Conservation (phyloP, 1,140 invertebrate genomes). For the Papilio polyxenes region DNA sequence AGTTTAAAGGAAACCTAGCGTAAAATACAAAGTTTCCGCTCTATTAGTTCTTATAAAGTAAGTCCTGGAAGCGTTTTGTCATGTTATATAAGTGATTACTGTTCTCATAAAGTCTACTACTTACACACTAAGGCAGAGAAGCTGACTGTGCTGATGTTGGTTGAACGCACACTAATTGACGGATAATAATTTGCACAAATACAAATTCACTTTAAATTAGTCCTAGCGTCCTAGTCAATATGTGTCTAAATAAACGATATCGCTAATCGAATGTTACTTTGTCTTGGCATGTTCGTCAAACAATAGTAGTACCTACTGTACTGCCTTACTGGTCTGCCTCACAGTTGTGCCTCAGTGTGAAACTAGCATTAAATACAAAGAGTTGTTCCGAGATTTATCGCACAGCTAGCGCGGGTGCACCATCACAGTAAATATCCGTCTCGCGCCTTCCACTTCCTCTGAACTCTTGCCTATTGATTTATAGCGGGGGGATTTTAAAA, state of each 20-base stretch:
- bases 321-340: background rate
- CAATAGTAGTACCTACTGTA: background rate
- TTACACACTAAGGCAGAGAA: background rate
- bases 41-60: conserved; percentile 29
- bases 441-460: conserved; percentile 66
- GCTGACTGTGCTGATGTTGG: background rate
- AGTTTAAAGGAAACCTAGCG: conserved; percentile 28
- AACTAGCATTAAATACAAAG: conserved; percentile 53
- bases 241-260: no score
- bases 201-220: no score
- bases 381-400: conserved; percentile 63
- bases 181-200: no score
- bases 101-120: conserved; percentile 48
- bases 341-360: background rate
- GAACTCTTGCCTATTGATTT: conserved; percentile 74
- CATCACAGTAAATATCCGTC: conserved; percentile 70
- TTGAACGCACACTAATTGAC: background rate
- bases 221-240: no score
- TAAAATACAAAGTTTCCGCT: conserved; percentile 29
- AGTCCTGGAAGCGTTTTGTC: conserved; percentile 31
- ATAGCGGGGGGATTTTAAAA: conserved; percentile 70
- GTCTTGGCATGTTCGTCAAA: no score
- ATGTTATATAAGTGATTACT: conserved; percentile 54
- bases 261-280: no score
- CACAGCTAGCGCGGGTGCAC: conserved; percentile 51